Conservation (phyloP, 1,140 invertebrate species). For the Homalodisca vitripennis region DNA sequence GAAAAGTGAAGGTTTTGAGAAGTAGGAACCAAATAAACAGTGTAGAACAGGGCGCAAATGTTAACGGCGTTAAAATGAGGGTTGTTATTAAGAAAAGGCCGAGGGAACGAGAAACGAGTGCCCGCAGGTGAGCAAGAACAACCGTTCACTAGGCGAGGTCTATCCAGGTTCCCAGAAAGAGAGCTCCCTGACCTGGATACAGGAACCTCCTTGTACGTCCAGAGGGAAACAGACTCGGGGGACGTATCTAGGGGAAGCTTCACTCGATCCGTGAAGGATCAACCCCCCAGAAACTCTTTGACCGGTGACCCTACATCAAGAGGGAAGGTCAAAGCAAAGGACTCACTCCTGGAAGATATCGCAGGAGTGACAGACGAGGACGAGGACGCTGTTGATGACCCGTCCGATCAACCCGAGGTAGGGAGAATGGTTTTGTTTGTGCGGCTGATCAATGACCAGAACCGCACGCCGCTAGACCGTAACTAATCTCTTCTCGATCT, state of each 20-base stretch:
- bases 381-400: background rate
- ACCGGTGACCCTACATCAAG: background rate
- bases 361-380: slow-evolving; percentile 3
- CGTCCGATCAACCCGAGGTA: background rate
- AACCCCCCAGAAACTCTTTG: background rate
- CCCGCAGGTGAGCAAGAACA: too few species aligned
- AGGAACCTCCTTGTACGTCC: slow-evolving; percentile 22
- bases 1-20: slow-evolving; percentile 25
- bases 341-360: slow-evolving; percentile 18
- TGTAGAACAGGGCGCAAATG: background rate
- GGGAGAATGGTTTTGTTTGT: slow-evolving; percentile 19
- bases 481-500: slow-evolving; percentile 22
- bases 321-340: slow-evolving; percentile 18
- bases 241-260: slow-evolving; percentile 4
- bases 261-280: slow-evolving; percentile 1
- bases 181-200: slow-evolving; percentile 22
- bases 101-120: too few species aligned
- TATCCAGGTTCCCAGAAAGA: slow-evolving; percentile 1
- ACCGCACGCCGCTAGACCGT: slow-evolving; percentile 8
- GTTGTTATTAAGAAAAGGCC: slow-evolving; percentile 7
- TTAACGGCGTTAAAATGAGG: background rate
- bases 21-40: slow-evolving; percentile 10
- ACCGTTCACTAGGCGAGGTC: slow-evolving; percentile 21
- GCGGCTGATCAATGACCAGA: slow-evolving; percentile 2
- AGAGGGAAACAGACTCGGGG: slow-evolving; percentile 18